Conservation (phyloP, 2,888 invertebrate genomes). For the Brachyptera risi region DNA sequence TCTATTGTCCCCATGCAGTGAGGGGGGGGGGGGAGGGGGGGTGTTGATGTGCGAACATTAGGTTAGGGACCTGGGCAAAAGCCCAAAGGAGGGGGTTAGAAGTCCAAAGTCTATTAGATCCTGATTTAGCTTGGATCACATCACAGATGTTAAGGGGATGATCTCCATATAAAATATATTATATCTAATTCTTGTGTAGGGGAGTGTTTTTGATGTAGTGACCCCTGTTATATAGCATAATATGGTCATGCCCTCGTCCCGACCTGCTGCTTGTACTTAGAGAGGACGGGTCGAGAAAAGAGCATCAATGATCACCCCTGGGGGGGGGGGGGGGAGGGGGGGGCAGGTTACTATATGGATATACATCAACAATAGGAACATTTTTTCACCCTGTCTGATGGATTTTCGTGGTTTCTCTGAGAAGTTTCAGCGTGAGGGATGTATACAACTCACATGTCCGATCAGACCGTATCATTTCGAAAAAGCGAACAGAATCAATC, state of each 20-base stretch:
- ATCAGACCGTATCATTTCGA: no score
- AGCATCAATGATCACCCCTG: constrained; percentile 3
- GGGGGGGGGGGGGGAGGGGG: no score
- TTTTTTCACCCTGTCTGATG: no score
- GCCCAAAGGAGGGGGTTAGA: constrained; percentile 6
- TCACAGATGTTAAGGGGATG: constrained; percentile 26
- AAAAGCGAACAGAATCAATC: no score
- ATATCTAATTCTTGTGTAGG: not conserved
- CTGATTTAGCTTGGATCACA: constrained; percentile 29
- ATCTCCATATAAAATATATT: constrained; percentile 13
- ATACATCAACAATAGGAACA: not conserved
- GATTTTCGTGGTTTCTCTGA: no score
- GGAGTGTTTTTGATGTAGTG: constrained; percentile 2
- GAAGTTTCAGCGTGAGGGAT: no score
- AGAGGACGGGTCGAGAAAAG: not conserved
- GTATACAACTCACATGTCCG: no score
- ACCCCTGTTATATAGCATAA: not conserved
- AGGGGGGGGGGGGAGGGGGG: constrained; percentile 7
- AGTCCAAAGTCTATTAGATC: constrained; percentile 30
- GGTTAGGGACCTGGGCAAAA: constrained; percentile 19
- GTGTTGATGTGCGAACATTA: constrained; percentile 31
- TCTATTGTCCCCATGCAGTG: not conserved
- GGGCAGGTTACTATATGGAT: no score
- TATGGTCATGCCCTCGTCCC: not conserved
- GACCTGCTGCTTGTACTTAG: constrained; percentile 8